Conservation (phyloP, 2,797 vertebrate genomes). For the Bradypodion ventrale region DNA sequence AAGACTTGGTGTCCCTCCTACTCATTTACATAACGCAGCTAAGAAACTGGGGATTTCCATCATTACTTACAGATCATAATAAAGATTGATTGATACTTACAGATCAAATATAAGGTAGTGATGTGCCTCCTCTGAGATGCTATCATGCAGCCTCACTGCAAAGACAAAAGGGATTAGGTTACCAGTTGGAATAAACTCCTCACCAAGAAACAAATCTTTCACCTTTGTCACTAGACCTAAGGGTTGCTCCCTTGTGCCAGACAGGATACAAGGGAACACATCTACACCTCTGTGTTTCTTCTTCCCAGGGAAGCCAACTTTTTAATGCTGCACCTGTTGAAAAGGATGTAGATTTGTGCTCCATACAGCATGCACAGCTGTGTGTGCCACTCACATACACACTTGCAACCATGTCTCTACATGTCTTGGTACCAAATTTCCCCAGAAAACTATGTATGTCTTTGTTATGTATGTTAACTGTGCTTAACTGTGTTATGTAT, state of each 20-base stretch:
- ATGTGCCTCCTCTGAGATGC: conserved; percentile 82
- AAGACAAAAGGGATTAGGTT: conserved; percentile 46
- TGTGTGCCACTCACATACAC: neutral
- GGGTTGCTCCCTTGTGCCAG: neutral
- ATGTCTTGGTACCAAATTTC: neutral
- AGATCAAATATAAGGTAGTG: conserved; percentile 85
- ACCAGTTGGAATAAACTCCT: neutral
- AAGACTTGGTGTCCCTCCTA: no score
- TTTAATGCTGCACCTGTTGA: neutral
- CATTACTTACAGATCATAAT: conserved; percentile 83
- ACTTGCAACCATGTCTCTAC: neutral
- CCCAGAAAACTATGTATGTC: neutral
- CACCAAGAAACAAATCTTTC: neutral
- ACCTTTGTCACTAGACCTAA: neutral
- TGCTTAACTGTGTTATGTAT: no score
- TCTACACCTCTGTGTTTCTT: neutral
- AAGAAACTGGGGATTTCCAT: conserved; percentile 1
- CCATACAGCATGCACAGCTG: neutral
- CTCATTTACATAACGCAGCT: neutral
- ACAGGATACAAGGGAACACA: neutral
- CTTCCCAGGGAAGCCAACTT: neutral
- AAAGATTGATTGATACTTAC: no score
- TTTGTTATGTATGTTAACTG: no score
- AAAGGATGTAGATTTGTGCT: neutral
- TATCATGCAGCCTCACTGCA: conserved; percentile 82